Conservation (phyloP, 2,113 vertebrate species). For the Chaenogobius annularis region DNA sequence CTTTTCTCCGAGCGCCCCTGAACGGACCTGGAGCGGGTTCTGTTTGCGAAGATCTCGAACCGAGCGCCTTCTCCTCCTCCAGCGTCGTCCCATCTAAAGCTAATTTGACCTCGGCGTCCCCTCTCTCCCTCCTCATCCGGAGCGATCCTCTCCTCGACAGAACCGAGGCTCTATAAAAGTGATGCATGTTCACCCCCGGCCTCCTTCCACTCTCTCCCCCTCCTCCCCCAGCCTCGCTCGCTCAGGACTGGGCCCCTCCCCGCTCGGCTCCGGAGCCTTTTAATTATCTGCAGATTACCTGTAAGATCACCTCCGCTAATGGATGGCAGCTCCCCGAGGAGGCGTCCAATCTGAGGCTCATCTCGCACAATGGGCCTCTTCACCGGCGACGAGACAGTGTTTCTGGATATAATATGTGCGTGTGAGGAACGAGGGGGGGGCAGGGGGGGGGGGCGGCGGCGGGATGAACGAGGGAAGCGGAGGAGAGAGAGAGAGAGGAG, state of each 20-base stretch:
- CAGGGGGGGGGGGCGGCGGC: too few relatives aligned
- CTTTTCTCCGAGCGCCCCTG: too few relatives aligned
- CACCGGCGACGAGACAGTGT: slow-evolving; percentile 65
- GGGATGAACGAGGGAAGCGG: too few relatives aligned
- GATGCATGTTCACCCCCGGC: slow-evolving; percentile 47
- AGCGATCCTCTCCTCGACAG: slow-evolving; percentile 28
- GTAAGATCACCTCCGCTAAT: slow-evolving; percentile 86
- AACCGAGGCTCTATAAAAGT: slow-evolving; percentile 62
- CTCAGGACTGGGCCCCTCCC: slow-evolving; percentile 62
- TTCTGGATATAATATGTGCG: slow-evolving; percentile 25
- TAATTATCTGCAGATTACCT: slow-evolving; percentile 87
- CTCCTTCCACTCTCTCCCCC: slow-evolving; percentile 42
- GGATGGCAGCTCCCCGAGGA: slow-evolving; percentile 80
- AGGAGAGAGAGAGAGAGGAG: too few relatives aligned
- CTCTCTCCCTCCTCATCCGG: slow-evolving; percentile 50
- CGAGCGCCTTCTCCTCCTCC: background rate
- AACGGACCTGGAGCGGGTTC: too few relatives aligned
- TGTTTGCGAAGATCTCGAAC: too few relatives aligned
- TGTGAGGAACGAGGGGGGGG: slow-evolving; percentile 9
- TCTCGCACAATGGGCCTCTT: slow-evolving; percentile 81
- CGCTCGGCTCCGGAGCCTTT: slow-evolving; percentile 78
- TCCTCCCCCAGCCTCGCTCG: slow-evolving; percentile 22
- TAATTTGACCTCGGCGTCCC: slow-evolving; percentile 54
- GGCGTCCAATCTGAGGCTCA: slow-evolving; percentile 83
- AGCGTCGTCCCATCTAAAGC: background rate